Percentiles rank a stretch among this genome's conserved stretches.
phyloP scores from a whole-genome alignment of 2,888 invertebrate species.

The Drosophila mayaguana region DNA sequence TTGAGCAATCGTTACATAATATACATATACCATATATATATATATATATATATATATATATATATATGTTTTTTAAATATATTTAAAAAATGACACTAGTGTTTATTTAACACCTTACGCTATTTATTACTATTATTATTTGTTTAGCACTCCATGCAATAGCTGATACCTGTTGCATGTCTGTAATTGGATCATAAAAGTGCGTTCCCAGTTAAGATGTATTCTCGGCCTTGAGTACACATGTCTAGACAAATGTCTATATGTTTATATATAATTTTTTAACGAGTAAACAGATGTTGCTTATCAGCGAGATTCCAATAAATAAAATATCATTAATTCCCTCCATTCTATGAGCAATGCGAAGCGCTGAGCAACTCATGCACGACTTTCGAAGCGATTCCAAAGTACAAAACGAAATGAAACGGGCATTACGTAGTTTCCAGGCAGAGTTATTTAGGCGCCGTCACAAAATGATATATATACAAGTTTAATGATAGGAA shows the following conservation, averaged over 20 bases:
- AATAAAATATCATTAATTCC: constrained; percentile 13
- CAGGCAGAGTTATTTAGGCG: constrained; percentile 68
- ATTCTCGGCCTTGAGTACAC: constrained; percentile 31
- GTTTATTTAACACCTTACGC: too few species aligned
- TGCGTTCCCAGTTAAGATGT: not conserved
- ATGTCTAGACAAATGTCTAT: not conserved
- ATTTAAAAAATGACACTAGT: too few species aligned
- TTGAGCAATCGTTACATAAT: not conserved
- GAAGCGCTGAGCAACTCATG: constrained; percentile 57
- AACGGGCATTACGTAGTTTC: constrained; percentile 73
- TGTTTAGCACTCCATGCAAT: not conserved
- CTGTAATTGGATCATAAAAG: not conserved
- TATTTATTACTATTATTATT: too few species aligned
- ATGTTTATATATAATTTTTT: not conserved
- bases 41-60: not conserved
- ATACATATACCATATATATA: not conserved
- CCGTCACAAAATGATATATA: constrained; percentile 31
- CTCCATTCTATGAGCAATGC: constrained; percentile 16
- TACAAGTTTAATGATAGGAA: constrained; percentile 62
- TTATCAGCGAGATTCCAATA: constrained; percentile 45
- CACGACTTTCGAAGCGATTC: constrained; percentile 22
- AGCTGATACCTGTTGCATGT: not conserved
- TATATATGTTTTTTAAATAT: not conserved
- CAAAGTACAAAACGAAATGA: constrained; percentile 53
- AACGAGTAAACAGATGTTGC: constrained; percentile 24